Base-by-base conservation (phyloP, 2,797 vertebrate species). In the Manis crassicaudata region DNA sequence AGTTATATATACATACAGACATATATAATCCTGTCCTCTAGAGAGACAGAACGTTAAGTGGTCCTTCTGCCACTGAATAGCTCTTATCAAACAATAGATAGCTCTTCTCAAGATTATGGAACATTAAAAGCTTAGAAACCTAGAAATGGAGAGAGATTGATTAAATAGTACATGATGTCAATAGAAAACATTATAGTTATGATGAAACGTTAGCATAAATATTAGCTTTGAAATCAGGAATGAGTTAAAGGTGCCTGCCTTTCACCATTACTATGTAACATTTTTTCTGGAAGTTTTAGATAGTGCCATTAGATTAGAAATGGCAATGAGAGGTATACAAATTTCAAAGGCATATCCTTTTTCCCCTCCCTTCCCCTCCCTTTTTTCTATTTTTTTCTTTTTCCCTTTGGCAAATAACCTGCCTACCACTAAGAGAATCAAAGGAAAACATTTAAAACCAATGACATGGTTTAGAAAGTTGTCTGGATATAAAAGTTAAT, bases 181-280 rank as follows among this genome's bases (percentile, higher is more conserved):
- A 75, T 37, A 72, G n/a, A 54, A 89, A 60, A 68, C 5, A 11
- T 62, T 27, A 40, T 46, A 79, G 6, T 63, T 90, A 86, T 54
- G 29, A 54, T 90, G 18, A 67, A 72, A 80, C 65, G 56, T 37
- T 73, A 86, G 85, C n/a, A 37, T 46, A 46, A 46, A 46, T 46
- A 46, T 43, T 93, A 65, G 58, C n/a, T 35, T 2, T 81, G 75
- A 96, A 81, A 90, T 80, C 60, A 92, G 40, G 76, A 90, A 54
- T 50, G 9, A 81, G 35, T 92, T 5, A 56, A 75, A 75, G 50
- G 46, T 75, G n/a, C 35, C 32, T 58, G 2, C 58, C 11, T 50
- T 35, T 29, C 7, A 84, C 12, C 27, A 40, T 70, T 56, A 21
- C n/a, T 67, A 2, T 85, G 7, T 60, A 83, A 83, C 29, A 40